Evolutionary conservation across 2,888 invertebrate genomes (phyloP).

Genomic region (Himalopsyche japonica): DNA sequence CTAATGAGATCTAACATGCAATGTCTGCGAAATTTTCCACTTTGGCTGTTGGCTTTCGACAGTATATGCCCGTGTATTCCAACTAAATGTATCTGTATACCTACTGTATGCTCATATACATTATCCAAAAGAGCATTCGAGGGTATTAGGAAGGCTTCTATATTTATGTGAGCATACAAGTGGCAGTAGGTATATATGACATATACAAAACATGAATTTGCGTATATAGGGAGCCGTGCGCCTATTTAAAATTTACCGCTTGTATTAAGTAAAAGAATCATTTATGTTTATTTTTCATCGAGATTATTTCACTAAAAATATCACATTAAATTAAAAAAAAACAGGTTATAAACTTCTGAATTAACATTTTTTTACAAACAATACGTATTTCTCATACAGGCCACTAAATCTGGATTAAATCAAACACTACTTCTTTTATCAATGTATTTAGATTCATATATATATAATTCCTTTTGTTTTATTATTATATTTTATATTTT

Average conservation of each 20-base stretch:
- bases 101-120: neutral
- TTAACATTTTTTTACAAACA: too few relatives aligned
- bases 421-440: too few relatives aligned
- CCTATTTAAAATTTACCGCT: neutral
- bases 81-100: neutral
- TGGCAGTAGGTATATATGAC: neutral
- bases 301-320: neutral
- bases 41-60: neutral
- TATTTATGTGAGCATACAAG: neutral
- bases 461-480: too few relatives aligned
- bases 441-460: too few relatives aligned
- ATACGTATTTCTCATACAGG: too few relatives aligned
- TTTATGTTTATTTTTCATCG: neutral
- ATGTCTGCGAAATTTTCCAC: slow-evolving; percentile 17
- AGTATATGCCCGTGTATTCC: neutral
- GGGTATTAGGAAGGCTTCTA: neutral
- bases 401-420: too few relatives aligned
- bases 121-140: neutral
- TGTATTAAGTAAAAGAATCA: too few relatives aligned
- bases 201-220: neutral
- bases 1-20: slow-evolving; percentile 20
- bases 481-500: too few relatives aligned
- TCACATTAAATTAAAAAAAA: too few relatives aligned
- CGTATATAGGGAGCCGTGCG: neutral
- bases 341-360: too few relatives aligned